Evolutionary conservation across 1,140 invertebrate genomes (phyloP), one percentile per base, ranked within the genome.

Genomic region (Drosophila ficusphila): DNA sequence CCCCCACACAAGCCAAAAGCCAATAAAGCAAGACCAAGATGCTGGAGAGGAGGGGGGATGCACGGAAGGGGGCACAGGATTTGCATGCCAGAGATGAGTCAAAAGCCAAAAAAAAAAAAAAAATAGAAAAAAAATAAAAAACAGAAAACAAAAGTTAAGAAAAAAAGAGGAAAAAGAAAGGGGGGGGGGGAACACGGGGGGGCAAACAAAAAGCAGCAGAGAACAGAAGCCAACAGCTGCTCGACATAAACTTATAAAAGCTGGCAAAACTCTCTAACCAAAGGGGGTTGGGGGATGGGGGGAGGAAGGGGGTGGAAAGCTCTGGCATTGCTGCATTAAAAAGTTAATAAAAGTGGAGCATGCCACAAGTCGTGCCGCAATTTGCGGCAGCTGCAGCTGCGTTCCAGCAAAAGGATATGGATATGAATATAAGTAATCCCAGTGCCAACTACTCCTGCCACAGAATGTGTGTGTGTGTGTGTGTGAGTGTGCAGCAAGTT

Each of bases 301-400:
- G 29, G 27, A 29, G 21, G 5, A 19, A 12, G 7, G 27, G 36
- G 2, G 36, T 7, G 18, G 23, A 1, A 1, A 12, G 39, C 60
- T 33, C 48, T 58, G 64, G 48, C 49, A 49, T 57, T 44, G 81
- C 75, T 85, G 81, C 76, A 85, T 85, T 88, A 88, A 88, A 88
- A 88, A 88, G 82, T 88, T 88, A 83, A 88, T 88, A 88, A 89
- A 88, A 88, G 79, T 89, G 82, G 69, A 89, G 81, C 74, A 88
- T 82, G 83, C 82, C 83, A 88, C 82, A 88, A 88, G 83, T 88
- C 83, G 78, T 89, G 78, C 82, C 78, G 70, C 85, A 88, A 82
- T 78, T 88, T 88, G 83, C 70, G 83, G 82, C 83, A 86, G 76
- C 81, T 86, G 81, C 76, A 69, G 44, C 76, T 52, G 53, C 58